Conservation (phyloP, 30 jellyfish, hydroid and myxozoan species). For the Pseudorhiza aurosa region DNA sequence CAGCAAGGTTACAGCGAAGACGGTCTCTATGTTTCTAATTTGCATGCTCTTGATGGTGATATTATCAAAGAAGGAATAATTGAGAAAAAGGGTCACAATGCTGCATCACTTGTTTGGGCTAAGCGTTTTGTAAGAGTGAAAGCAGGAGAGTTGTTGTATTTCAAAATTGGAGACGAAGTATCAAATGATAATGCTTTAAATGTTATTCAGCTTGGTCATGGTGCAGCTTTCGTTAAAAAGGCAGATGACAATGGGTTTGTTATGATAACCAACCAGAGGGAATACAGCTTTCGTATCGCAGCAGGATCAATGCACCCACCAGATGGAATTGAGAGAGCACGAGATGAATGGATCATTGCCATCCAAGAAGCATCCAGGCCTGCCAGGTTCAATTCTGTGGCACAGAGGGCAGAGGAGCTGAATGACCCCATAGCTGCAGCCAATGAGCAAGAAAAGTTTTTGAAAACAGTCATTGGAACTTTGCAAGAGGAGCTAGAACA, state of each 20-base stretch:
- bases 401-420: background rate
- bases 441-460: conserved; percentile 76
- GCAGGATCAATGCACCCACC: conserved; percentile 13
- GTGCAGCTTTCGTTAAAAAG: conserved; percentile 65
- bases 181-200: conserved; percentile 76
- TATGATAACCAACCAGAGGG: conserved; percentile 62
- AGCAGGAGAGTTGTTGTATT: conserved; percentile 81
- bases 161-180: conserved; percentile 84
- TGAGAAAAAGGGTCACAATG: conserved; percentile 93
- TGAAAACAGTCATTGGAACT: conserved; percentile 73
- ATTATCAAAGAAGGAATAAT: conserved; percentile 74
- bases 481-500: conserved; percentile 90
- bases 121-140: conserved; percentile 78
- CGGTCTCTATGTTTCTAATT: conserved; percentile 34
- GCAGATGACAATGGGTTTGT: conserved; percentile 79
- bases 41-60: conserved; percentile 15
- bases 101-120: conserved; percentile 90
- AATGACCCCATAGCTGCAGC: conserved; percentile 22
- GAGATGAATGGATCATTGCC: conserved; percentile 95
- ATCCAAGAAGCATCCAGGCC: conserved; percentile 88
- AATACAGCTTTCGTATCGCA: conserved; percentile 79
- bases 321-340: conserved; percentile 43
- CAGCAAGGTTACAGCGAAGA: conserved; percentile 69
- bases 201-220: conserved; percentile 71
- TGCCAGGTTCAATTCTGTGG: conserved; percentile 37